These are phyloP conservation scores for Mesopsocus fuscifrons DNA, from an alignment of 2,888 invertebrate species.

Conservation along the genomic window DNA sequence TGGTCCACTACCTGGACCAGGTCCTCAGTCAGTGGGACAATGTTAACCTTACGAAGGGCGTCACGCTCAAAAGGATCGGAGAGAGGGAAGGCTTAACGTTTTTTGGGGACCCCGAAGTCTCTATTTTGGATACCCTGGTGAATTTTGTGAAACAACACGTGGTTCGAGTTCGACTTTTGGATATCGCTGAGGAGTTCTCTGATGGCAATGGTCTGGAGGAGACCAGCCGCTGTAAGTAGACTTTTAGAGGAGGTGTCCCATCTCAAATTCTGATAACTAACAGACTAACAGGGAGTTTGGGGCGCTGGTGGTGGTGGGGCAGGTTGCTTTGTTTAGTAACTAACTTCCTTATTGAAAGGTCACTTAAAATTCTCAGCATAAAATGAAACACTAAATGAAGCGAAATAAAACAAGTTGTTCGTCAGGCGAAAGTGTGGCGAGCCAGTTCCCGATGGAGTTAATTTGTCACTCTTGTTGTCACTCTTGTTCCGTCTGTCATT, in stretches of 20 bases:
- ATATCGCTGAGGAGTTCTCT: constrained; percentile 1
- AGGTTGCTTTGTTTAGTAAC: too few relatives aligned
- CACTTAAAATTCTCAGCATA: too few relatives aligned
- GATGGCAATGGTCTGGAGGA: background rate
- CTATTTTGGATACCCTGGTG: constrained; percentile 4
- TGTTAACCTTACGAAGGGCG: constrained; percentile 2
- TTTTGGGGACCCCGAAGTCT: background rate
- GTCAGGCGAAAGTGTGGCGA: too few relatives aligned
- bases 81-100: background rate
- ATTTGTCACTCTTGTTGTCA: too few relatives aligned
- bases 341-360: too few relatives aligned
- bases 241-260: constrained; percentile 4
- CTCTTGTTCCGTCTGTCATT: too few relatives aligned
- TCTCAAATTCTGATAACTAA: too few relatives aligned
- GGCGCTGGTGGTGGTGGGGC: too few relatives aligned
- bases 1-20: constrained; percentile 1
- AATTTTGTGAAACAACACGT: background rate
- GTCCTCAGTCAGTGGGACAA: constrained; percentile 3
- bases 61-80: background rate
- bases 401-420: too few relatives aligned
- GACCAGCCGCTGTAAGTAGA: background rate
- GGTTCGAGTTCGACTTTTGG: background rate
- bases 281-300: too few relatives aligned
- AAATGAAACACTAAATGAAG: too few relatives aligned
- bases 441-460: too few relatives aligned